Base-by-base conservation (phyloP, 2,113 vertebrate genomes). In the Calypte anna region DNA sequence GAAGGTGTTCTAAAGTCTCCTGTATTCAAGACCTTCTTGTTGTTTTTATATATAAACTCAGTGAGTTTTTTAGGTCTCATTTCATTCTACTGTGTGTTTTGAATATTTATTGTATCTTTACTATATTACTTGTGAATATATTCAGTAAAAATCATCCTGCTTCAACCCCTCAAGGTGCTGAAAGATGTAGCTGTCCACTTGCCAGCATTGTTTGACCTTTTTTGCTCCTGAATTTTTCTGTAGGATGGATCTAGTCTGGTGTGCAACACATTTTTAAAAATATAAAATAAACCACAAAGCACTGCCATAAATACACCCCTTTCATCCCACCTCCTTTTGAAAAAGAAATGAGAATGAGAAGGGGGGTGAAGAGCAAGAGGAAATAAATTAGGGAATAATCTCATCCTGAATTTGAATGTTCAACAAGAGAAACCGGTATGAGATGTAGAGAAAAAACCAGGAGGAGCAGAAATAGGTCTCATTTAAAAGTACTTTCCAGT, bases 401-500 rank as follows among this genome's bases (percentile, higher is more conserved):
- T 93, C 40, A 58, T 80, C 78, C 68, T 73, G 43, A 88, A 91
- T 88, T 22, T 73, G 59, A 59, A 59, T 69, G 43, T 90, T 93
- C 90, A 88, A 79, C 85, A 82, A 76, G 54, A 92, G 33, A 54
- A 94, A 43, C 59, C 10, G 36, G 38, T 50, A 46, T 24, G 73
- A 90, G 51, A 69, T 38, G 25, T 44, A 77, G 88, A 74, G 40
- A 93, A 88, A 87, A 68, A 82, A n/a, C 18, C 30, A 63, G 59
- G 31, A 94, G 24, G 20, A 74, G 17, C 14, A 82, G 82, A 94
- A 96, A 72, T 91, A 94, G 90, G 88, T 91, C 92, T 96, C 79
- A 86, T 93, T 94, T 95, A 88, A 88, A 95, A 96, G 67, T 20
- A 77, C 12, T 66, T 76, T 82, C 70, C 67, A 91, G 75, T 72